phyloP scores from a whole-genome alignment of 2,888 invertebrate genomes.

The Napeogenes sylphis region DNA sequence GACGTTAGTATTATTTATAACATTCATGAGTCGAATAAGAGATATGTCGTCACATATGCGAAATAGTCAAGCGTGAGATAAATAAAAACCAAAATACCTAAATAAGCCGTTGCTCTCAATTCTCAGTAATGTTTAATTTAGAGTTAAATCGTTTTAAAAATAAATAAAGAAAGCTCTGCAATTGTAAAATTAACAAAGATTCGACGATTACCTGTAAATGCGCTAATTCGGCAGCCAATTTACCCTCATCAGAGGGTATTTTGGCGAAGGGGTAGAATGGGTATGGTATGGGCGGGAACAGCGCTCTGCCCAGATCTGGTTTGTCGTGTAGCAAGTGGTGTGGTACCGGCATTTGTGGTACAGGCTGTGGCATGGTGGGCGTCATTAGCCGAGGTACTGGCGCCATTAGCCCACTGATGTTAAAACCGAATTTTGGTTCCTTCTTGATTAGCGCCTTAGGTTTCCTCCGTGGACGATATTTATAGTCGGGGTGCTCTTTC shows the following conservation, averaged over 20 bases:
- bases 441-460: conserved; percentile 91
- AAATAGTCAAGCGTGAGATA: no score
- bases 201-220: conserved; percentile 72
- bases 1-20: not conserved
- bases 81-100: no score
- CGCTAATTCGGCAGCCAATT: conserved; percentile 83
- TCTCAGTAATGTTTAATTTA: no score
- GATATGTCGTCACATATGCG: no score
- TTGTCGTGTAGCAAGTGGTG: conserved; percentile 77
- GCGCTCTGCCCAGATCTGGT: conserved; percentile 80
- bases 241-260: conserved; percentile 71
- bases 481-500: conserved; percentile 96
- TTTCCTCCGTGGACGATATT: conserved; percentile 91
- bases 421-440: conserved; percentile 85
- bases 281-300: conserved; percentile 85
- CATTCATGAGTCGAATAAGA: not conserved
- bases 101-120: no score
- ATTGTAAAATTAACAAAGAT: not conserved
- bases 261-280: conserved; percentile 83
- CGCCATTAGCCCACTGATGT: conserved; percentile 80
- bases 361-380: conserved; percentile 65
- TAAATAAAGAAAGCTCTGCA: no score
- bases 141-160: no score
- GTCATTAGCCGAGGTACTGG: conserved; percentile 73
- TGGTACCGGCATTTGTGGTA: conserved; percentile 65